phyloP scores from a whole-genome alignment of 1,140 invertebrate species.

The Neotoxoptera formosana region DNA sequence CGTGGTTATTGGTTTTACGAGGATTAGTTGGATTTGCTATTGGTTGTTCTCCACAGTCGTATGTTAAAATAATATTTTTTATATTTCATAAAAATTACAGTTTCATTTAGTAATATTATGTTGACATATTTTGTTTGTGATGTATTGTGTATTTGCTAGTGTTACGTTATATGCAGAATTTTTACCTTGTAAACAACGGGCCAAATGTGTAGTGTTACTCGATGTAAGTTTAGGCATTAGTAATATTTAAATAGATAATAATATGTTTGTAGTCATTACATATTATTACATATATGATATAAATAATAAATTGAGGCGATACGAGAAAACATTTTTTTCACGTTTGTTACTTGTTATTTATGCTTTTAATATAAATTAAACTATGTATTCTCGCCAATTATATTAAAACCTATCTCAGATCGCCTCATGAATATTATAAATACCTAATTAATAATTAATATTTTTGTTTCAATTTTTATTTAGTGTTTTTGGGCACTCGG shows the following conservation, averaged over 20 bases:
- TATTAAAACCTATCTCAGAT: background rate
- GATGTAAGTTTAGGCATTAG: constrained; percentile 75
- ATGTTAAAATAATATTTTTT: constrained; percentile 69
- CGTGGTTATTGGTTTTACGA: constrained; percentile 88
- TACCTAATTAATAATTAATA: constrained; percentile 6
- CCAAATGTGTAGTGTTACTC: constrained; percentile 91
- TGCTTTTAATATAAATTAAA: background rate
- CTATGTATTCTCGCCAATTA: background rate
- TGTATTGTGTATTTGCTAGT: constrained; percentile 67
- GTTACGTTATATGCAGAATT: constrained; percentile 97
- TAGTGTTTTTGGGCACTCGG: constrained; percentile 96
- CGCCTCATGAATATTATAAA: background rate
- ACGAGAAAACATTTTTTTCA: background rate
- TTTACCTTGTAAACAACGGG: constrained; percentile 89
- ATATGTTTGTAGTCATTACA: background rate
- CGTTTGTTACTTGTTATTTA: background rate
- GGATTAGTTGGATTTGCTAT: constrained; percentile 95
- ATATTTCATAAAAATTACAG: constrained; percentile 51
- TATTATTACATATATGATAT: background rate
- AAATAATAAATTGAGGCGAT: background rate
- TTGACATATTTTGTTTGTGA: constrained; percentile 42
- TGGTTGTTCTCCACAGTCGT: constrained; percentile 96
- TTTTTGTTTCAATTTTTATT: constrained; percentile 62
- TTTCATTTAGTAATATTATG: constrained; percentile 5
- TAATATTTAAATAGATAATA: constrained; percentile 6